A percentile compares a stretch with the other conserved stretches of the same genome.
Conservation (phyloP, 64 coral and sea anemone genomes). For the Stichodactyla mertensii region DNA sequence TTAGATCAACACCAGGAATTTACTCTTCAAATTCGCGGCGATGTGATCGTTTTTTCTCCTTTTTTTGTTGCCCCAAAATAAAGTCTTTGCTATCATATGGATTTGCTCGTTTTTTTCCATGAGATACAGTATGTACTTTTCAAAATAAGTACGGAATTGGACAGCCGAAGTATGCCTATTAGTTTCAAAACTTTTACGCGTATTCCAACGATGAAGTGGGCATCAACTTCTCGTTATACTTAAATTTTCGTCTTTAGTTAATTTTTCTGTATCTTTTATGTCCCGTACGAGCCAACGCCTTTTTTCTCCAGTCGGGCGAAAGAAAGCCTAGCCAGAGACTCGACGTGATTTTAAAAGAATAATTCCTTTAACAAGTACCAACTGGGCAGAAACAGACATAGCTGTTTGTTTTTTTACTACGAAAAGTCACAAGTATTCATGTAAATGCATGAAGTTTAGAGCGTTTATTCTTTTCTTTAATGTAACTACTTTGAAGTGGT, state of each 20-base stretch:
- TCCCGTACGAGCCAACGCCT: neutral
- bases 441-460: neutral
- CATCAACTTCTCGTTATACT: neutral
- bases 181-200: neutral
- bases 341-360: neutral
- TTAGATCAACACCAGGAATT: neutral
- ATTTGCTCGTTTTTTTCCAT: neutral
- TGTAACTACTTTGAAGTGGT: too few relatives aligned
- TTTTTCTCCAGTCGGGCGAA: neutral
- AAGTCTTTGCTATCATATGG: neutral
- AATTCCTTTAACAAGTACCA: neutral
- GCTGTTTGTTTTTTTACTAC: neutral
- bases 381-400: neutral
- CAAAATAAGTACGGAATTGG: slow-evolving; percentile 5
- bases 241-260: neutral
- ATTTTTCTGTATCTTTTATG: neutral
- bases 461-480: too few relatives aligned
- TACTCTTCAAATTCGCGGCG: neutral
- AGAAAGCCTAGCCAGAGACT: neutral
- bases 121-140: neutral
- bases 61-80: slow-evolving; percentile 3
- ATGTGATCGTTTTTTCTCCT: neutral
- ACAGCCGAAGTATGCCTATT: neutral
- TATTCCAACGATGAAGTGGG: slow-evolving; percentile 1
- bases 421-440: neutral